Evolutionary conservation across 2,797 vertebrate genomes (phyloP).

Genomic region (Coregonus sp.): DNA sequence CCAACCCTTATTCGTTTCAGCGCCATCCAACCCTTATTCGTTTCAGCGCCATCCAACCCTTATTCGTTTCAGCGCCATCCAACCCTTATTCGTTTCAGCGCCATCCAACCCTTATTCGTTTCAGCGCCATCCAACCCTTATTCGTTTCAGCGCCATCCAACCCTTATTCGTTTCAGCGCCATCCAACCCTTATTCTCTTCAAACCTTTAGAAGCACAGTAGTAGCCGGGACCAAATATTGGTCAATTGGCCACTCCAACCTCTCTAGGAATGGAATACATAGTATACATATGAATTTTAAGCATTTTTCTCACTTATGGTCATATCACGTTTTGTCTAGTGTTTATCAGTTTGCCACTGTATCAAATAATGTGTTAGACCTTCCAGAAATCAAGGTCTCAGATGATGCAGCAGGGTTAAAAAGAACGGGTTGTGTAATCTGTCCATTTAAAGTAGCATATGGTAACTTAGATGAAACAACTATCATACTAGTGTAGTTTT

Average conservation of each 20-base stretch:
- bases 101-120: neutral
- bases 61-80: neutral
- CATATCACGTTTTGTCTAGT: neutral
- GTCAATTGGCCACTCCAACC: neutral
- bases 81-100: neutral
- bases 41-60: neutral
- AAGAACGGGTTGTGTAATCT: neutral
- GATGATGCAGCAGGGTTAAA: neutral
- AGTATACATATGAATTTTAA: neutral
- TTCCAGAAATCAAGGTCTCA: neutral
- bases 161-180: neutral
- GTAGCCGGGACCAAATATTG: neutral
- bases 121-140: neutral
- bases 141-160: neutral
- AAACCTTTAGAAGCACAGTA: conserved; percentile 2
- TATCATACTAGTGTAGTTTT: conserved; percentile 33
- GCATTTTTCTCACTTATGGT: conserved; percentile 1
- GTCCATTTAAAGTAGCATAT: conserved; percentile 7
- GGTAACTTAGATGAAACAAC: neutral
- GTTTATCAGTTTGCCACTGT: neutral
- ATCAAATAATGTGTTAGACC: neutral
- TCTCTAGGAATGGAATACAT: neutral
- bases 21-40: neutral
- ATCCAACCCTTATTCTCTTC: neutral
- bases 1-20: neutral